phyloP scores from a whole-genome alignment of 2,113 vertebrate genomes.

The Oostethus manadensis region DNA sequence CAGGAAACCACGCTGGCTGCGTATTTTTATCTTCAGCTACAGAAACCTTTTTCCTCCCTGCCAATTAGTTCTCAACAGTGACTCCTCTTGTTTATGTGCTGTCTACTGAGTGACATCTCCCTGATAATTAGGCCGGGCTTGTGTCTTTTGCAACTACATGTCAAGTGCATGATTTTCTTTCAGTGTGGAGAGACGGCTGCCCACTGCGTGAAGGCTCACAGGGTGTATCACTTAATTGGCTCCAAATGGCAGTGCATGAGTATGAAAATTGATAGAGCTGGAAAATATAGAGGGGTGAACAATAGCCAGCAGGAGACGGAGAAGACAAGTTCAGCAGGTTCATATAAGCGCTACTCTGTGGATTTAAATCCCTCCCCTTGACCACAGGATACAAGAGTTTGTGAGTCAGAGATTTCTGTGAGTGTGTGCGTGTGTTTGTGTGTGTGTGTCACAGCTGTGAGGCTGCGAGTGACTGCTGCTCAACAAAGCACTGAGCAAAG shows the following conservation, averaged over 20 bases:
- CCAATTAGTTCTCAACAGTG: constrained; percentile 66
- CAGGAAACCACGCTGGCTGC: constrained; percentile 52
- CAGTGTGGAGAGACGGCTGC: constrained; percentile 38
- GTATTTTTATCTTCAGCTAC: constrained; percentile 54
- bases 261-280: constrained; percentile 48
- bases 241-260: constrained; percentile 44
- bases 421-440: constrained; percentile 17
- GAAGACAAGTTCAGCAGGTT: constrained; percentile 74
- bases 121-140: constrained; percentile 51
- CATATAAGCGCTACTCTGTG: constrained; percentile 53
- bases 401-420: constrained; percentile 68
- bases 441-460: constrained; percentile 71
- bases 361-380: constrained; percentile 72
- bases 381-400: constrained; percentile 72
- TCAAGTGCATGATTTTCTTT: constrained; percentile 52
- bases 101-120: constrained; percentile 59
- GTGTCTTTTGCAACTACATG: constrained; percentile 36
- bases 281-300: constrained; percentile 40
- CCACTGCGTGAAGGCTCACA: constrained; percentile 34
- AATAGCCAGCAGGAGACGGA: constrained; percentile 55
- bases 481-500: constrained; percentile 68
- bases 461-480: constrained; percentile 64
- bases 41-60: constrained; percentile 48
- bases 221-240: constrained; percentile 65
- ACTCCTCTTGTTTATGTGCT: constrained; percentile 61